These are phyloP conservation scores for Drosophila repleta DNA, from an alignment of 1,140 invertebrate genomes.

Conservation along the genomic window DNA sequence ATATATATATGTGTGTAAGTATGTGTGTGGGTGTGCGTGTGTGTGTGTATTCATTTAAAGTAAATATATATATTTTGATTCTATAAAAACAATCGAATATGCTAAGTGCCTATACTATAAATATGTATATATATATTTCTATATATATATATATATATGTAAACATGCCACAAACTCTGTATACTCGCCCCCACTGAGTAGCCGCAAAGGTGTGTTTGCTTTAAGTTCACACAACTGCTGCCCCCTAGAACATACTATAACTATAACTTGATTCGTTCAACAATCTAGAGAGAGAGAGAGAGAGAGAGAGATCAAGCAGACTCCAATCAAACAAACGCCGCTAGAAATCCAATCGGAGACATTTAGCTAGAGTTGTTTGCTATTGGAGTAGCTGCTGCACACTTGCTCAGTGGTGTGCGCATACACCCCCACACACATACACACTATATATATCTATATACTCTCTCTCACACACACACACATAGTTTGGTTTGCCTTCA, in stretches of 20 bases:
- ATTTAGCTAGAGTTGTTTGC: constrained; percentile 11
- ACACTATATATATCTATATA: background rate
- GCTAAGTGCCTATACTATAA: constrained; percentile 81
- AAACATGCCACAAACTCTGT: constrained; percentile 28
- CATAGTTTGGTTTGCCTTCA: constrained; percentile 38
- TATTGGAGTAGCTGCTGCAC: constrained; percentile 3
- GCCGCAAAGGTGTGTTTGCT: constrained; percentile 11
- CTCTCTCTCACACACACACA: constrained; percentile 26
- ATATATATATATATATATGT: constrained; percentile 25
- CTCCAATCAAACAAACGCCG: background rate
- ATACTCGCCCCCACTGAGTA: constrained; percentile 45
- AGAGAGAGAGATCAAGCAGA: too few relatives aligned
- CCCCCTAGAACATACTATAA: constrained; percentile 18
- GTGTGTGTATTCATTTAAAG: constrained; percentile 43
- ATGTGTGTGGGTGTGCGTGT: constrained; percentile 30
- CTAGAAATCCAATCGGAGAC: background rate
- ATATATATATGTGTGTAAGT: constrained; percentile 6
- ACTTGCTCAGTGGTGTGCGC: constrained; percentile 63
- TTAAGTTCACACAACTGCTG: constrained; percentile 29
- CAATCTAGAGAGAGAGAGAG: too few relatives aligned
- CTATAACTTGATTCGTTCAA: constrained; percentile 1
- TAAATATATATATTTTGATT: constrained; percentile 74
- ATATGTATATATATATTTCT: constrained; percentile 48
- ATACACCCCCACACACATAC: constrained; percentile 39
- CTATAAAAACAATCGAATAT: constrained; percentile 81